Base-by-base conservation (phyloP, 1,140 invertebrate species). In the Eueides isabella region DNA sequence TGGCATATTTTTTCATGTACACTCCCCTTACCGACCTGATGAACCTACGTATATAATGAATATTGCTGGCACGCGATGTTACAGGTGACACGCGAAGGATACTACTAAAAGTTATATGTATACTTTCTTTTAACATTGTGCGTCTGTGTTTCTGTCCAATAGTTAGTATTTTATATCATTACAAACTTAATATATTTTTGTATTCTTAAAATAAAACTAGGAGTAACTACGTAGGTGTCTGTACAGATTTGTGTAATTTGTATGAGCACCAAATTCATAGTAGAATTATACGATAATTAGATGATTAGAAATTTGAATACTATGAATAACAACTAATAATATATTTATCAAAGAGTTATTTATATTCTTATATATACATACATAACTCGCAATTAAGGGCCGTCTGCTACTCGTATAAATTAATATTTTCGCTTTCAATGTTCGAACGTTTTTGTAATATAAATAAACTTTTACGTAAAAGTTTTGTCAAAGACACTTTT, bases 11-110 rank as follows among this genome's bases (percentile, higher is more conserved):
- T 71, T 65, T 66, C 28, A 66, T 23, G 11, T 61, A 41, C 48
- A 71, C 69, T 70, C 76, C 44, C 76, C 72, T 73, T 69, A 62
- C 55, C 23, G 48, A 55, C 48, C 48, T 55, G 48, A 55, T 23
- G 48, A 55, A 55, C 48, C 48, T 55, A 55, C 19, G 48, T 55
- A 23, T 55, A 55, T 55, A 55, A 55, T 55, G 48, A 55, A 55
- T 55, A 55, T 55, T 55, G 48, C 48, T 55, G 23, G 48, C 48
- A 55, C 48, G 48, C 48, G 48, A 55, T 55, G 23, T 4, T 55
- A 12, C 48, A 26, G 23, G 48, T 26, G 19, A 26, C 48, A 55
- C 48, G 48, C 48, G 48, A 55, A 55, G 48, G 48, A 55, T 55
- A 55, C 48, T 19, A 12, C 48, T 23, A 23, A 55, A 55, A 55